Evolutionary conservation across 2,888 invertebrate species (phyloP).

Genomic region (Hermaeophaga mercurialis): DNA sequence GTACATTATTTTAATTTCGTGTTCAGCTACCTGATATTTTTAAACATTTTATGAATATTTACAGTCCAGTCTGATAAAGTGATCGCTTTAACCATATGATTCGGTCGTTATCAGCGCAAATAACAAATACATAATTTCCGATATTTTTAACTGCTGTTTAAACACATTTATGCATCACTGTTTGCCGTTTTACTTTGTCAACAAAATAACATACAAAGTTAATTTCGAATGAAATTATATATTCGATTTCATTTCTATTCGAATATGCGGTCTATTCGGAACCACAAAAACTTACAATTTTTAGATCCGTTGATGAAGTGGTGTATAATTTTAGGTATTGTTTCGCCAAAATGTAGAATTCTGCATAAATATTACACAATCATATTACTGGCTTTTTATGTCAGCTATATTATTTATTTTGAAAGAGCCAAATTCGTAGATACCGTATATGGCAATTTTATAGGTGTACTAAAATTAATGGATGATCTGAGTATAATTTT

Average conservation of each 20-base stretch:
- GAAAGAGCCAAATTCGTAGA: not conserved
- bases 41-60: too few relatives aligned
- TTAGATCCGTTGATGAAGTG: not conserved
- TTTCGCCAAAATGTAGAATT: not conserved
- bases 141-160: not conserved
- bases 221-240: too few relatives aligned
- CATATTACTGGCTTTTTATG: not conserved
- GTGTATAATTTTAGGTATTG: not conserved
- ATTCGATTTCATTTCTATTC: not conserved
- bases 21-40: too few relatives aligned
- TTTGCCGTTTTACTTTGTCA: not conserved
- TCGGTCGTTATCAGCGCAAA: too few relatives aligned
- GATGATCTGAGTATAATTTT: not conserved
- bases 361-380: not conserved
- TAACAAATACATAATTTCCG: not conserved
- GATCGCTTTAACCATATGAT: too few relatives aligned
- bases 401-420: not conserved
- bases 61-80: too few relatives aligned
- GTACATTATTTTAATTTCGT: too few relatives aligned
- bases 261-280: not conserved
- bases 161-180: not conserved
- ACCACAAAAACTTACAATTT: not conserved
- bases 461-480: not conserved
- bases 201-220: too few relatives aligned
- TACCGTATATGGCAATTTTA: not conserved